Conservation (phyloP, 2,797 vertebrate species). For the Phyllotis vaccarum region DNA sequence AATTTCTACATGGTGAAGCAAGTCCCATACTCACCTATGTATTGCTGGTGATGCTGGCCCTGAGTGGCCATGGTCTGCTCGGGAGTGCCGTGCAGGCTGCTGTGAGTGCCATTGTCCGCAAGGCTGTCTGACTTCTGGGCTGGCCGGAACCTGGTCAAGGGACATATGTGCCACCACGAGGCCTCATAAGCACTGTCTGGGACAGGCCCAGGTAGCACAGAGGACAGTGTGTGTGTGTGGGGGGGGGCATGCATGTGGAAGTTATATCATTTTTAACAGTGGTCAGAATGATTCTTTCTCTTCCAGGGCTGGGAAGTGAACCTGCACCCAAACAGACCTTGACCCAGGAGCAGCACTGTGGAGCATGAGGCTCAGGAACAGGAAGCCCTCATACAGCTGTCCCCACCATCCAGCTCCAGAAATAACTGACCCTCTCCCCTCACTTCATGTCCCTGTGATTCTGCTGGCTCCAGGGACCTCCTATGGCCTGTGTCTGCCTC, state of each 20-base stretch:
- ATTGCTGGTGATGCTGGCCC: constrained; percentile 98
- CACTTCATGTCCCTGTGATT: not conserved
- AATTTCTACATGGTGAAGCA: rapidly evolving
- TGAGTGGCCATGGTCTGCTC: constrained; percentile 96
- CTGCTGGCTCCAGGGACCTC: not conserved
- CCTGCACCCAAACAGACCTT: no score
- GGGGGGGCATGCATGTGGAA: rapidly evolving
- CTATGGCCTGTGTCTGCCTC: not conserved
- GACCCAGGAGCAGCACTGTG: not conserved
- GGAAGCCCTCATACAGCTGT: rapidly evolving
- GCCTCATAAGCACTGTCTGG: not conserved
- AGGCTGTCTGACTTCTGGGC: constrained; percentile 95
- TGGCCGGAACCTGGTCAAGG: constrained; percentile 93
- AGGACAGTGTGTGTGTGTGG: not conserved
- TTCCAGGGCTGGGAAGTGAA: not conserved
- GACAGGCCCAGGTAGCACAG: not conserved
- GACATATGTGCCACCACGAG: not conserved
- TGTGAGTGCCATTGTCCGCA: constrained; percentile 91
- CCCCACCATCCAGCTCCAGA: not conserved
- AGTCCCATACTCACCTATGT: constrained; percentile 91
- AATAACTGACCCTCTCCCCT: not conserved
- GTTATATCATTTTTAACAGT: not conserved
- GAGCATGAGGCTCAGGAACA: not conserved
- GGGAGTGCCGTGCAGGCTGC: constrained; percentile 91
- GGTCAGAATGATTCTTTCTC: not conserved